Percentiles rank a stretch among this genome's conserved stretches.
phyloP scores from a whole-genome alignment of 2,797 vertebrate genomes.

The Ataeniobius toweri region DNA sequence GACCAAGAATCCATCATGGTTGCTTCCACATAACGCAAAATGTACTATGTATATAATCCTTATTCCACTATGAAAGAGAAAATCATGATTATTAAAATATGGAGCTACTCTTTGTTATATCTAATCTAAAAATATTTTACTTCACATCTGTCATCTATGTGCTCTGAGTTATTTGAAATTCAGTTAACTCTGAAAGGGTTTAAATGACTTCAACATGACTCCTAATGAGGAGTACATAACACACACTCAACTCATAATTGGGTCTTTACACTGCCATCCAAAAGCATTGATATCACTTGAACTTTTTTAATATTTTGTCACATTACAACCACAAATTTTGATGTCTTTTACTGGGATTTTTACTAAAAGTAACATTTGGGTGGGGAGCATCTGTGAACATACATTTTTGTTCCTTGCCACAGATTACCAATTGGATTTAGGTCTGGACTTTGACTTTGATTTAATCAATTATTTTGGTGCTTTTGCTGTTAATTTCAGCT shows the following conservation, averaged over 20 bases:
- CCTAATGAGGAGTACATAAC: not conserved
- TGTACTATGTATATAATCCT: not conserved
- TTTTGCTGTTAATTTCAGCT: no score
- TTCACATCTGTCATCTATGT: not conserved
- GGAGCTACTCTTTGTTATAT: not conserved
- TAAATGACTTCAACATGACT: not conserved
- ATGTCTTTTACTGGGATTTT: not conserved
- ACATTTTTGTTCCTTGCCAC: no score
- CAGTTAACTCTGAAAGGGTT: conserved; percentile 5
- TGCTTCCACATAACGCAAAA: conserved; percentile 17
- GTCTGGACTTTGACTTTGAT: no score
- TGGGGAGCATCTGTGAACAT: no score
- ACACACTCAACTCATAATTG: not conserved
- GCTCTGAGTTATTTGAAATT: conserved; percentile 21
- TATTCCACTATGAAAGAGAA: not conserved
- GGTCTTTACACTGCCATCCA: not conserved
- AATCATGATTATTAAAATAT: not conserved
- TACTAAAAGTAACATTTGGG: not conserved
- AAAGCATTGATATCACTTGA: not conserved
- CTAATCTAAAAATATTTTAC: conserved; percentile 15
- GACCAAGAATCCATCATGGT: conserved; percentile 39
- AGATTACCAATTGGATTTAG: no score
- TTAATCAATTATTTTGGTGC: no score
- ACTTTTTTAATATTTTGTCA: not conserved
- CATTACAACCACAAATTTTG: not conserved